A percentile compares a stretch with the other conserved stretches of the same genome.
Evolutionary conservation across 2,113 vertebrate species (phyloP).

Genomic region (Pelecanoides urinatrix): DNA sequence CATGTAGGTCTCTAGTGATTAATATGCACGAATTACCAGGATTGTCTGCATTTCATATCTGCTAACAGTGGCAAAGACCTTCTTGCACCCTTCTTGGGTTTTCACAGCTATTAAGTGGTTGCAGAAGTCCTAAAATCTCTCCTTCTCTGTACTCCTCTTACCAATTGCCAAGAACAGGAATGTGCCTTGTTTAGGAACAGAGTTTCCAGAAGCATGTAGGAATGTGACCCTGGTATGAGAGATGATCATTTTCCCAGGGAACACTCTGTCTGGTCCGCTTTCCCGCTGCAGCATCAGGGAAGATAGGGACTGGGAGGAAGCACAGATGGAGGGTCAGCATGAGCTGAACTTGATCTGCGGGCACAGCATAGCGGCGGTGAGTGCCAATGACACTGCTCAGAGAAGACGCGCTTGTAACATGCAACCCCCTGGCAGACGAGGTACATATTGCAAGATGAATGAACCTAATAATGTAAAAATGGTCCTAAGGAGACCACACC

Average conservation of each 20-base stretch:
- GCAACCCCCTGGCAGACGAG: neutral
- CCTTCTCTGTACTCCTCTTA: neutral
- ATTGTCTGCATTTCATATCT: neutral
- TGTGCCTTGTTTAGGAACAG: conserved; percentile 47
- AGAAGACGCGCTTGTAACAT: neutral
- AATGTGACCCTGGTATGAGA: conserved; percentile 50
- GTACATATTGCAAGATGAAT: neutral
- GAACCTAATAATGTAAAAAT: neutral
- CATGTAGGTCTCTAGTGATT: neutral
- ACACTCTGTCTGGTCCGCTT: neutral
- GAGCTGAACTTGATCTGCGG: neutral
- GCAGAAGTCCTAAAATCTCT: neutral
- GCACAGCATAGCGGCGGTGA: fast-evolving
- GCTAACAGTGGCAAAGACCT: neutral
- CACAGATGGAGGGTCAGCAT: neutral
- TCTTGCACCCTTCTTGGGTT: neutral
- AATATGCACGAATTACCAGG: neutral
- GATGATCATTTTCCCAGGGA: conserved; percentile 37
- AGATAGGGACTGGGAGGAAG: neutral
- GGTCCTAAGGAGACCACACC: neutral
- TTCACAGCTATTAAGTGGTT: neutral
- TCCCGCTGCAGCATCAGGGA: neutral
- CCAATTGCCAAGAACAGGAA: neutral
- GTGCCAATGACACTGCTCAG: neutral
- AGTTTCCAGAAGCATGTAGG: conserved; percentile 16